Percentiles rank a stretch among this genome's conserved stretches.
These are phyloP conservation scores for pig (Sus scrofa) DNA, from an alignment of 2,113 vertebrate species.

Conservation along the genomic window DNA sequence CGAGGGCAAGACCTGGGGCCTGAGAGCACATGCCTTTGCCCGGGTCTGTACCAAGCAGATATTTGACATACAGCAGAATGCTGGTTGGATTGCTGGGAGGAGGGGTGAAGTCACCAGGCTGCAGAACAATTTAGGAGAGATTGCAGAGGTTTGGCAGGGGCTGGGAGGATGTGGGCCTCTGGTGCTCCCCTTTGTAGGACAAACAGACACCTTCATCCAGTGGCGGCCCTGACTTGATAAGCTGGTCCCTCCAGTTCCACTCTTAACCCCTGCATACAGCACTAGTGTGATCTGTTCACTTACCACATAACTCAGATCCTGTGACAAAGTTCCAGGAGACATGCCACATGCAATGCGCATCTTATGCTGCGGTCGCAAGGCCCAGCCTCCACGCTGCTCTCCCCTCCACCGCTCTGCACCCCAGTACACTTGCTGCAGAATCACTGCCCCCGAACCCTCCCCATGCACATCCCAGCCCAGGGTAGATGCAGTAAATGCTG, in stretches of 20 bases:
- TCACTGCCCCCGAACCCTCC: too few relatives aligned
- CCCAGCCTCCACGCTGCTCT: not conserved
- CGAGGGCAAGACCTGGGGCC: not conserved
- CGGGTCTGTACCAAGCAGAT: not conserved
- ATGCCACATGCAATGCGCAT: rapidly evolving
- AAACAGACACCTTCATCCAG: not conserved
- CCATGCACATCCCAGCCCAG: not conserved
- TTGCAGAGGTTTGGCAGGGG: not conserved
- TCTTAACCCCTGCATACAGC: not conserved
- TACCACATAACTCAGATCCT: not conserved
- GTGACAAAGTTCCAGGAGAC: not conserved
- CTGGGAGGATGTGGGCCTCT: too few relatives aligned
- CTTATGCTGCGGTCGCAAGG: too few relatives aligned
- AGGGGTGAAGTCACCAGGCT: not conserved
- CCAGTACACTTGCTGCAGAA: not conserved
- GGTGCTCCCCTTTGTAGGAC: too few relatives aligned
- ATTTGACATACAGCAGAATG: not conserved
- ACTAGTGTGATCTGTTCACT: not conserved
- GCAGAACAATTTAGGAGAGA: not conserved
- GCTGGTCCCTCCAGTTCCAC: not conserved
- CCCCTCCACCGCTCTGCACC: not conserved
- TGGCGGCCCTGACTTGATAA: not conserved
- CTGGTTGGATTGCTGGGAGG: not conserved
- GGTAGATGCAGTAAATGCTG: not conserved
- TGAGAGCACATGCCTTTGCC: not conserved